Base-by-base conservation (phyloP, 23 tunicate species). In the Ciona savignyi region DNA sequence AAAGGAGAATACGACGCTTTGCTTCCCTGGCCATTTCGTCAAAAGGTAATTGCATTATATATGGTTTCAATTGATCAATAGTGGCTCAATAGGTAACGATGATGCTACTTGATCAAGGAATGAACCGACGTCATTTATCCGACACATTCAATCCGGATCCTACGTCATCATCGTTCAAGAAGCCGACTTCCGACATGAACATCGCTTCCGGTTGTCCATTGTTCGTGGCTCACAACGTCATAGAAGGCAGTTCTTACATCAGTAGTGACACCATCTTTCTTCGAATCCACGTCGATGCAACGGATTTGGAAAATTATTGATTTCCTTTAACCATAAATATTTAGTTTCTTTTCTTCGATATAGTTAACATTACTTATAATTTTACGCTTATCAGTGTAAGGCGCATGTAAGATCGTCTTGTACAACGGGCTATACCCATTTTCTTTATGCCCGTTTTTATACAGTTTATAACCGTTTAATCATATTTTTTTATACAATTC, bases 101-200 rank as follows among this genome's bases (percentile, higher is more conserved):
- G 80, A 85, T 91, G 85, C 75, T 91, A 27, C 66, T 91, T 75
- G 97, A 91, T 35, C 97, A 91, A 67, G 83, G 84, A 26, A 32
- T 66, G 0, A 79, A 85, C 60, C 83, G 97, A 2, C 74, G 82
- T 25, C 90, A 91, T 80, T 60, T 91, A 42, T 79, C 91, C 21
- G 97, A 91, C 65, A 84, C 91, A n/a, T 91, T 91, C 65, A 81
- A 91, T 21, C 97, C 97, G 29, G 97, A 91, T 78, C 97, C 97
- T 6, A 60, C 91, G 23, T 80, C 86, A 21, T 90, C 97, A 4
- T 84, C 91, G 1, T 91, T 91, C 77, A 85, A 91, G 61, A 77
- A 77, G 2, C 97, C 97, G 2, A 77, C 78, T 19, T 80, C 97
- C 23, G 97, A 91, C 76, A 91, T 91, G 97, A 91, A 91, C 77